phyloP scores from a whole-genome alignment of 2,797 vertebrate species.

The Pseudocheirus occidentalis region DNA sequence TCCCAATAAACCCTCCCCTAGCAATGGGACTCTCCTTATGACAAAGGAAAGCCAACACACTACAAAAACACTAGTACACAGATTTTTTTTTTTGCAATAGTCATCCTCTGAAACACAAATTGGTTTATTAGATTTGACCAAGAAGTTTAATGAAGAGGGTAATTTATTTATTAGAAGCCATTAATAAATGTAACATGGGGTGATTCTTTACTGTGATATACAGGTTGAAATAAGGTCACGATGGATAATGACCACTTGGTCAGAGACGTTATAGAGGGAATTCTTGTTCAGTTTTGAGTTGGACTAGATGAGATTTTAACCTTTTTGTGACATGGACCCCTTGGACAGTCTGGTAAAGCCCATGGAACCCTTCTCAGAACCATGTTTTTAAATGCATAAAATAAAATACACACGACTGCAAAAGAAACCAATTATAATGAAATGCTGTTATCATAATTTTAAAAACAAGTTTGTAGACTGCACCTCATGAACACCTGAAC shows the following conservation, averaged over 20 bases:
- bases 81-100: neutral
- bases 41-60: neutral
- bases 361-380: no score
- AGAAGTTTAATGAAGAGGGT: no score
- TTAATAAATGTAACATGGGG: neutral
- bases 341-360: neutral
- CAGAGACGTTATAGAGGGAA: neutral
- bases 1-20: neutral
- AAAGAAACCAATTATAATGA: no score
- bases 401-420: no score
- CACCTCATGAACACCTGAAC: no score
- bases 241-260: neutral
- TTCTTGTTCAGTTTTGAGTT: neutral
- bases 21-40: neutral
- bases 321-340: neutral
- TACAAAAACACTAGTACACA: neutral
- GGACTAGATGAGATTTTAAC: neutral
- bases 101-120: no score
- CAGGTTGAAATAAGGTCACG: neutral
- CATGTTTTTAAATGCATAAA: no score
- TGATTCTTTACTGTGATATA: neutral
- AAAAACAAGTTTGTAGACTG: no score
- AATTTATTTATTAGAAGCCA: neutral
- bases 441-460: no score
- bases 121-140: no score